phyloP scores from a whole-genome alignment of 2,797 vertebrate genomes.

The Dallia pectoralis region DNA sequence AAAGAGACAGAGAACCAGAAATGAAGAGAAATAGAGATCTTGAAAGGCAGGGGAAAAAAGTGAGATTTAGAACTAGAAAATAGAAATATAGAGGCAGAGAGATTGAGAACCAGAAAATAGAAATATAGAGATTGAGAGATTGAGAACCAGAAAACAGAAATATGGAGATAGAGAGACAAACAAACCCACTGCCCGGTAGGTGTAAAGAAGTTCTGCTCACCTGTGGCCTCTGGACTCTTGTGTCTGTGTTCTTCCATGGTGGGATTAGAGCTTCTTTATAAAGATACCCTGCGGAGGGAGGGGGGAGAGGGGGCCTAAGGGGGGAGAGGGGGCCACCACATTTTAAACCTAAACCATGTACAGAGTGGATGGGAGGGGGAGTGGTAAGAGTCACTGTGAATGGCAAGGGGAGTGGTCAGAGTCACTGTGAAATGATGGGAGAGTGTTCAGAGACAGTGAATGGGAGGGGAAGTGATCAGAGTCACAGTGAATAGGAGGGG shows the following conservation, averaged over 20 bases:
- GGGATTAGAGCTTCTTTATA: slow-evolving; percentile 44
- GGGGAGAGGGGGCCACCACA: slow-evolving; percentile 24
- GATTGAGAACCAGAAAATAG: not conserved
- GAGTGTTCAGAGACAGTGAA: not conserved
- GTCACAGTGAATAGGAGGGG: not conserved
- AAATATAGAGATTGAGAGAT: not conserved
- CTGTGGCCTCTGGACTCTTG: slow-evolving; percentile 31
- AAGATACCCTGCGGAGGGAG: slow-evolving; percentile 5
- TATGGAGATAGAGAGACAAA: not conserved
- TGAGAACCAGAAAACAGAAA: not conserved
- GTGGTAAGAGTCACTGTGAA: not conserved
- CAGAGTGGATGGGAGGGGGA: not conserved
- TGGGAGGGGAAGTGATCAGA: not conserved
- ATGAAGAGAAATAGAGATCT: not conserved
- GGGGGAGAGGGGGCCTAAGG: not conserved
- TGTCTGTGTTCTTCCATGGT: slow-evolving; percentile 16
- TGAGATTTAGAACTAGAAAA: not conserved
- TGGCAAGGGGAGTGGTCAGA: too few relatives aligned
- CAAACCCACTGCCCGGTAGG: not conserved
- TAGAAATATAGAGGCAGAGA: too few relatives aligned
- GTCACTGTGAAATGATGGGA: not conserved
- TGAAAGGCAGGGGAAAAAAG: not conserved
- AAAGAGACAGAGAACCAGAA: not conserved
- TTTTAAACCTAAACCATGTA: slow-evolving; percentile 43
- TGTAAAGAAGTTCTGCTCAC: slow-evolving; percentile 28